Evolutionary conservation across 1,140 invertebrate genomes (phyloP).

Genomic region (Drosophila nigrodunni): DNA sequence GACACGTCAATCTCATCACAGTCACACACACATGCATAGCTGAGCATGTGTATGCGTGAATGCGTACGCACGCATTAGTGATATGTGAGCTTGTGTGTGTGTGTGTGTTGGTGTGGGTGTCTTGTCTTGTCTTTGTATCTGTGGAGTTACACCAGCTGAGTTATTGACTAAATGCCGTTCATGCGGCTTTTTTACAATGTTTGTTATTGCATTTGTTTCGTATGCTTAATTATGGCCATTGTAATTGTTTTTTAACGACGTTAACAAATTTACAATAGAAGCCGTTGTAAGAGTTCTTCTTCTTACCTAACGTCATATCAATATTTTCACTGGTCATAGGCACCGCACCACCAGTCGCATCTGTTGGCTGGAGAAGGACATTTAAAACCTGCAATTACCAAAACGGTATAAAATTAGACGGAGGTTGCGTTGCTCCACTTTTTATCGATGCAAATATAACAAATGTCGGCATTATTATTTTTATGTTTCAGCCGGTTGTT

Average conservation of each 20-base stretch:
- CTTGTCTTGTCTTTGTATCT: background rate
- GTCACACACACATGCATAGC: background rate
- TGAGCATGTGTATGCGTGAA: background rate
- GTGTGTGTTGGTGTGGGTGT: constrained; percentile 7
- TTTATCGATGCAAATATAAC: background rate
- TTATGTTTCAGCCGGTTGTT: constrained; percentile 14
- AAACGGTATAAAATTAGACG: background rate
- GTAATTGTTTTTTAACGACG: background rate
- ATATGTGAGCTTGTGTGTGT: background rate
- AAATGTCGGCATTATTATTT: background rate
- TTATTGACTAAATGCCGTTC: constrained; percentile 17
- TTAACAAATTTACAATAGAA: background rate
- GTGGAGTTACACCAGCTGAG: constrained; percentile 35
- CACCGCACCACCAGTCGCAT: constrained; percentile 90
- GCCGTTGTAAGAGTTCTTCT: background rate
- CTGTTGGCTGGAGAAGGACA: constrained; percentile 54
- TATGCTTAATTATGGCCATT: background rate
- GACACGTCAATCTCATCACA: constrained; percentile 68
- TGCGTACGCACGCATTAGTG: constrained; percentile 14
- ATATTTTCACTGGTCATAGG: constrained; percentile 91
- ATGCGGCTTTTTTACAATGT: constrained; percentile 36
- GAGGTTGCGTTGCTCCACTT: background rate
- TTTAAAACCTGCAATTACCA: constrained; percentile 55
- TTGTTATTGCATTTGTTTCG: constrained; percentile 14
- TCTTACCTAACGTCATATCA: constrained; percentile 92